These are phyloP conservation scores for Daphoenositta chrysoptera DNA, from an alignment of 2,113 vertebrate genomes.

Conservation along the genomic window DNA sequence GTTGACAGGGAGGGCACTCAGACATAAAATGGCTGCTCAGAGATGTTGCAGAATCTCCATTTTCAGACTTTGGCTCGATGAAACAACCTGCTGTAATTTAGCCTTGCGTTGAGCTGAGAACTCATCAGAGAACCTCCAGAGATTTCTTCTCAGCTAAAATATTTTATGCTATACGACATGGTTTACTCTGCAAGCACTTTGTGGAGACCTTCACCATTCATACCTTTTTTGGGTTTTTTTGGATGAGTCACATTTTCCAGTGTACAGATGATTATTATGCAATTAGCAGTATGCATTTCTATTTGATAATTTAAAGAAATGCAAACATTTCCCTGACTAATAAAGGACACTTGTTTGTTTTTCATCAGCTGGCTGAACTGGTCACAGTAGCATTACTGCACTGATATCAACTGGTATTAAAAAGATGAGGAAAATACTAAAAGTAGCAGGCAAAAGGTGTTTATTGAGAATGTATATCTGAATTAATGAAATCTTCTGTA, in stretches of 20 bases:
- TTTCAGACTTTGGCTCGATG: rapidly evolving
- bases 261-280: background rate
- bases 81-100: background rate
- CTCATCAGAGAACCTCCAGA: background rate
- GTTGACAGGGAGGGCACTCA: background rate
- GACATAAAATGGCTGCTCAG: background rate
- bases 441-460: background rate
- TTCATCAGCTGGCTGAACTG: background rate
- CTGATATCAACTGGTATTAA: background rate
- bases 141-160: background rate
- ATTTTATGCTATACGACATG: background rate
- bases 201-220: background rate
- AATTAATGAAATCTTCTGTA: background rate
- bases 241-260: background rate
- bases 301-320: background rate
- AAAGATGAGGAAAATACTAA: background rate
- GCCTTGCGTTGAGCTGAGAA: background rate
- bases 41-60: background rate
- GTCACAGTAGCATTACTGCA: background rate
- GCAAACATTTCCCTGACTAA: background rate
- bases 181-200: background rate
- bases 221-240: background rate
- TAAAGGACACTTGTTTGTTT: background rate
- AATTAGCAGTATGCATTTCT: background rate
- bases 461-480: background rate